Percentiles rank a stretch among this genome's conserved stretches.
phyloP scores from a whole-genome alignment of 30 jellyfish, hydroid and myxozoan species.

The Cassiopea xamachana region DNA sequence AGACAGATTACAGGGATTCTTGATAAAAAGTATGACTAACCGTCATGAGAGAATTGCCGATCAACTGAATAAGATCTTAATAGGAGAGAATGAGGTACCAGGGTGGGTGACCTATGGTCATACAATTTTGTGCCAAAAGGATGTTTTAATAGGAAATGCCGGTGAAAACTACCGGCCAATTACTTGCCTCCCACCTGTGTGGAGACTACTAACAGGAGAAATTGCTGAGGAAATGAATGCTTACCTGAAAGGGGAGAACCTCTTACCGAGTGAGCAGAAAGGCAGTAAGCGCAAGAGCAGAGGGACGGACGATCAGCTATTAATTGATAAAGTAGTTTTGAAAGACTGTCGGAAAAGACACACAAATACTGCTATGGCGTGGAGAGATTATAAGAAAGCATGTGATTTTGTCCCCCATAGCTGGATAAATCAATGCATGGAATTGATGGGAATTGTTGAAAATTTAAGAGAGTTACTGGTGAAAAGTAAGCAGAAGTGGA shows the following conservation, averaged over 20 bases:
- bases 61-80: not conserved
- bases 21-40: not conserved
- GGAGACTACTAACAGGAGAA: constrained; percentile 25
- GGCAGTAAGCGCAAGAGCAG: constrained; percentile 18
- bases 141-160: not conserved
- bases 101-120: constrained; percentile 25
- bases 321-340: constrained; percentile 7
- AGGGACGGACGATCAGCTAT: constrained; percentile 13
- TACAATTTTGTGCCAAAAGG: constrained; percentile 11
- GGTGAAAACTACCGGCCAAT: constrained; percentile 7
- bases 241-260: constrained; percentile 24
- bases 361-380: not conserved
- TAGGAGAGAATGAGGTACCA: not conserved
- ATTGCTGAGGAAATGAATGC: constrained; percentile 14
- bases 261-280: not conserved
- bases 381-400: constrained; percentile 7
- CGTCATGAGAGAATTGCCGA: constrained; percentile 7
- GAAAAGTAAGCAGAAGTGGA: constrained; percentile 9
- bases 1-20: constrained; percentile 10
- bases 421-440: constrained; percentile 18
- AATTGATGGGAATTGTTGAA: constrained; percentile 9
- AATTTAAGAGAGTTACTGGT: not conserved
- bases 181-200: constrained; percentile 14
- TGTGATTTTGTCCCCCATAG: constrained; percentile 35
- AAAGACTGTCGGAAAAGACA: constrained; percentile 6